Base-by-base conservation (phyloP, 2,888 invertebrate genomes). In the Drosophila paramelanica region DNA sequence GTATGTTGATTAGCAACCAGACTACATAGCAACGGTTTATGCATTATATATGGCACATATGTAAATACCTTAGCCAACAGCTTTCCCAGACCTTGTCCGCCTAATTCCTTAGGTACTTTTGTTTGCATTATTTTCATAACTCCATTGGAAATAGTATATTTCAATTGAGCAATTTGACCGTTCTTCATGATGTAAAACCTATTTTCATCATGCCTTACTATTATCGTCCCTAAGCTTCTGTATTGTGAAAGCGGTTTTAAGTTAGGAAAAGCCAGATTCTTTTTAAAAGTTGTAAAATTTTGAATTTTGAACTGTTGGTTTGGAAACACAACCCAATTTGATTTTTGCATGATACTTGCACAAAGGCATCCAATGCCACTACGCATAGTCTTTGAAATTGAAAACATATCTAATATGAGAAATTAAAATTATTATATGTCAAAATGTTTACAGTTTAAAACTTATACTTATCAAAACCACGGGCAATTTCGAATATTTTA, bases 21-120 rank as follows among this genome's bases (percentile, higher is more conserved):
- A 25, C 33, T n/a, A 7, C 69, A 31, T 70, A 38, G 70, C 65
- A 75, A 73, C 73, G 31, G 25, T 2, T 55, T 42, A 38, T 38
- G 10, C 11, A 38, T n/a, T 36, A 14, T 39, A 6, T 42, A 20
- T 23, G 39, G 8, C 51, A 14, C 31, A 31, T n/a, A 14, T 38
- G 20, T n/a, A 67, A 60, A 76, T 76, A 74, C 74, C 74, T 77
- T 74, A 8, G 77, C 72, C 23, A 74, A 38, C 7, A 74, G 17
- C 14, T 72, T 72, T 43, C 72, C 74, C 14, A 74, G 42, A 41
- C 74, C 74, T 17, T 71, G 74, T 25, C 74, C 77, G 5, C 8
- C 14, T 8, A 74, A 38, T 31, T 57, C 42, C 27, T 17, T 60
- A 3, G 74, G 74, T 39, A 74, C 77, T 7, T 27, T 41, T 39